Base-by-base conservation (phyloP, 1,140 invertebrate genomes). In the Bombus terrestris region DNA sequence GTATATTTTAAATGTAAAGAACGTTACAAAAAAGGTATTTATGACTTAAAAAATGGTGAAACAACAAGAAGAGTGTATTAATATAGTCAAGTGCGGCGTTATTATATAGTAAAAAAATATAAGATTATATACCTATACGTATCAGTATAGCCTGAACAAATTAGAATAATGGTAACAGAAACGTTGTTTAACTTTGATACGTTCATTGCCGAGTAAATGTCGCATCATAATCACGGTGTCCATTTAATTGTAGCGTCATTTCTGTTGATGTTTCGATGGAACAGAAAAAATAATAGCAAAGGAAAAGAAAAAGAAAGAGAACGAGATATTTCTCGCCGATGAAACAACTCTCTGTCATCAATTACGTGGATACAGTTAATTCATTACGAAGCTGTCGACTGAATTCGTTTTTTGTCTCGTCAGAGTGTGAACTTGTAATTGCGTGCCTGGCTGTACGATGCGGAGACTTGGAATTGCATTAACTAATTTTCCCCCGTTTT, bases 331-430 rank as follows among this genome's bases (percentile, higher is more conserved):
- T 77, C 41, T 43, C 59, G 0, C 18, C 10, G 25, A 59, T 43
- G 53, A 22, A 59, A 59, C 47, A 59, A 71, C 76, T 41, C 76
- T 72, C 25, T 47, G 66, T 66, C 66, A 80, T 32, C 57, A 81
- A 85, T 85, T 81, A 75, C 18, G 18, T 22, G 28, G 28, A 81
- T 66, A 71, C 41, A 74, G 78, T 85, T 74, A 73, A 74, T 81
- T 59, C 78, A 81, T 74, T 81, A 59, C 59, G 41, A 59, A 41
- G 57, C 57, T 47, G 69, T 68, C 59, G 43, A 47, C 68, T 28
- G 28, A 68, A 47, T n/a, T 81, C 53, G 68, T 81, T 81, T 74
- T 62, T 57, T 25, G n/a, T 43, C 41, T 41, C 43, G 43, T 53
- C 43, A 4, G 37, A 64, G 41, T 25, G 78, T 39, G 35, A 81